A percentile compares a stretch with the other conserved stretches of the same genome.
Evolutionary conservation across 2,888 invertebrate species (phyloP).

Genomic region (Patella ulyssiponensis): DNA sequence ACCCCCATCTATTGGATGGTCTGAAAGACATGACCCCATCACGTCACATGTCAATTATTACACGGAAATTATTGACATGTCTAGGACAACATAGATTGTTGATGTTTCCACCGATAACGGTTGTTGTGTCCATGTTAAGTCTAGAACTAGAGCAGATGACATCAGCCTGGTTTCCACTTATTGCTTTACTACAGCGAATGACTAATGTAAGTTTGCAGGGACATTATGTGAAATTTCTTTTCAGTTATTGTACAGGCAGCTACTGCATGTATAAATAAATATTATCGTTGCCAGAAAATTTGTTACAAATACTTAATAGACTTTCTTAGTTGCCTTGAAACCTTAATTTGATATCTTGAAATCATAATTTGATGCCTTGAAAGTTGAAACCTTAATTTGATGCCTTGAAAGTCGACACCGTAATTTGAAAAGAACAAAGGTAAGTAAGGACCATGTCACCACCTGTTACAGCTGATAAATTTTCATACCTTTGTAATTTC

Average conservation of each 20-base stretch:
- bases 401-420: no score
- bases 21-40: constrained; percentile 65
- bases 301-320: no score
- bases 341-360: no score
- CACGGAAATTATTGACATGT: constrained; percentile 74
- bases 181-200: constrained; percentile 61
- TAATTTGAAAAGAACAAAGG: no score
- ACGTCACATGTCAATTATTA: constrained; percentile 63
- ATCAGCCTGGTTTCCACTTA: constrained; percentile 64
- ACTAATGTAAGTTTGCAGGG: constrained; percentile 54
- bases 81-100: constrained; percentile 76
- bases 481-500: constrained; percentile 21
- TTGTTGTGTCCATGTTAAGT: constrained; percentile 85
- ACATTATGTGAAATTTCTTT: constrained; percentile 11
- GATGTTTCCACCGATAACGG: constrained; percentile 81
- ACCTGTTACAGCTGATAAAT: no score
- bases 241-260: constrained; percentile 5
- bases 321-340: no score
- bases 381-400: no score
- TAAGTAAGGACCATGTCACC: no score
- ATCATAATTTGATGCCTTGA: no score
- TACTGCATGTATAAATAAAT: constrained; percentile 1
- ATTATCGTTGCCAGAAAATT: neutral
- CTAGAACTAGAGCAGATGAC: constrained; percentile 75
- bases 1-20: constrained; percentile 65